Base-by-base conservation (phyloP, 2,113 vertebrate genomes). In the Puma concolor region DNA sequence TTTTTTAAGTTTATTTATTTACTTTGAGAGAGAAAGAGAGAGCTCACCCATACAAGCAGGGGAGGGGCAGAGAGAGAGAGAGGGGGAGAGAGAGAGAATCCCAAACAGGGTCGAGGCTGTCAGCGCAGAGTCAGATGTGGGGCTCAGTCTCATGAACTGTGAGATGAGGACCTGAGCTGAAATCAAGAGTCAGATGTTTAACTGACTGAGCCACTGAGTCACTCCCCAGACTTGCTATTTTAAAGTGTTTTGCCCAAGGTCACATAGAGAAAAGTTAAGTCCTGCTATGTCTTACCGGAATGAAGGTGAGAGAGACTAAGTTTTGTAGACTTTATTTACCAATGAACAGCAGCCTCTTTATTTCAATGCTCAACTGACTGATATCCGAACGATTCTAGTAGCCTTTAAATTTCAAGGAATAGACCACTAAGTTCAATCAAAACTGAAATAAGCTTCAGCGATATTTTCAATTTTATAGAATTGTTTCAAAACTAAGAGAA, bases 401-500 rank as follows among this genome's bases (percentile, higher is more conserved):
- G 19, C 6, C 17, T 67, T 79, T 83, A 69, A 66, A 83, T 83
- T 36, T 83, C 21, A 84, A 60, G 48, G 48, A 82, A 14, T 10
- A 41, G 14, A 79, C 2, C 36, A n/a, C 8, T 80, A 63, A 72
- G 82, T 69, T 94, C 71, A 94, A 89, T 44, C 14, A 76, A 66
- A 57, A 12, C 16, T 79, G 7, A 41, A 86, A 69, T 3, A 94
- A 93, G 12, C 44, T 84, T 84, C 52, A 82, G 41, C 64, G 67
- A 77, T 6, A 79, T 27, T 77, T 91, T 91, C n/a, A 84, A 21
- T 54, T 87, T 77, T 84, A 63, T 48, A 95, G 1, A 95, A 17
- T n/a, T 44, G 9, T 81, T 97, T 97, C 48, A 41, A 81, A 98
- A 44, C 19, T 1, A 96, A 92, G 36, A 17, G 27, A 82, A 44